phyloP scores from a whole-genome alignment of 37 sponge, comb jelly and placozoan genomes.

The Hexactinellida sp. region DNA sequence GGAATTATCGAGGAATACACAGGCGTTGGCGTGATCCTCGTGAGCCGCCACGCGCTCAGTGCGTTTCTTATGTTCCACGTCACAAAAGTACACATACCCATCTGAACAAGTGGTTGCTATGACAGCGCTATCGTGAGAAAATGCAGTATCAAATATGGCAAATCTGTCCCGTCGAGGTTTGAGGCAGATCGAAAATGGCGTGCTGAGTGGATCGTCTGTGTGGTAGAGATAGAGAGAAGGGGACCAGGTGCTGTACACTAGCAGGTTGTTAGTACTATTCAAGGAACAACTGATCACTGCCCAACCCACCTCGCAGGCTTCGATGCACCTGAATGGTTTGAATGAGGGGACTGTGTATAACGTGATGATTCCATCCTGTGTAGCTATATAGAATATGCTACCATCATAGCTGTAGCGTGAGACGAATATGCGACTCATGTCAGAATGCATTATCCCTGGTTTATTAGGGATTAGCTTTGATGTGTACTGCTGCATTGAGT shows the following conservation, averaged over 20 bases:
- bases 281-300: conserved; percentile 35
- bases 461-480: background rate
- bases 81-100: conserved; percentile 61
- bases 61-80: conserved; percentile 28
- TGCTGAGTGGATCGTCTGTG: background rate
- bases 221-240: conserved; percentile 4
- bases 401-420: background rate
- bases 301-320: conserved; percentile 65
- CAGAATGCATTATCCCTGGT: background rate
- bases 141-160: conserved; percentile 22
- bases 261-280: conserved; percentile 28
- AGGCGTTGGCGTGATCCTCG: conserved; percentile 58
- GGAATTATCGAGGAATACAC: conserved; percentile 33
- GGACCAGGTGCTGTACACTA: conserved; percentile 66
- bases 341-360: conserved; percentile 21
- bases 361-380: background rate
- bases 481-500: background rate
- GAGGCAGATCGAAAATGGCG: background rate
- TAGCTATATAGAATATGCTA: background rate
- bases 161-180: conserved; percentile 8
- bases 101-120: conserved; percentile 22
- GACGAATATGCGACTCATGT: background rate
- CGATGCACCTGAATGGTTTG: conserved; percentile 19
- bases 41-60: conserved; percentile 33
- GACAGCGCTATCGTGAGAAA: background rate